Percentiles rank a stretch among this genome's conserved stretches.
Evolutionary conservation across 1,140 invertebrate species (phyloP).

Genomic region (Drosophila kepulauana): DNA sequence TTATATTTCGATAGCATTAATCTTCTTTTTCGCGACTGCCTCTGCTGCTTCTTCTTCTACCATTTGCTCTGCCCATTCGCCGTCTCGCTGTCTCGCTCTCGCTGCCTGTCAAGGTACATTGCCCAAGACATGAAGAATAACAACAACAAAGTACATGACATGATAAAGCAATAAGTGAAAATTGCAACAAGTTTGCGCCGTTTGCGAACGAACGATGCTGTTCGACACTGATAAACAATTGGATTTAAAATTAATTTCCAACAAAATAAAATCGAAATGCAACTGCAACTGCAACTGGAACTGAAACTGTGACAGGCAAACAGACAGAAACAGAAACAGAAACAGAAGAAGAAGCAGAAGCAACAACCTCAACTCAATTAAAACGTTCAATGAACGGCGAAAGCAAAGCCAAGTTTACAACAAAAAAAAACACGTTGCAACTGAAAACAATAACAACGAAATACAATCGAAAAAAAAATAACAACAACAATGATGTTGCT

Average conservation of each 20-base stretch:
- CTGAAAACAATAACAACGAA: conserved; percentile 19
- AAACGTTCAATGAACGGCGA: conserved; percentile 61
- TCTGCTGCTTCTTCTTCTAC: conserved; percentile 4
- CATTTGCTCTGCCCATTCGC: conserved; percentile 2
- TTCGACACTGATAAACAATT: conserved; percentile 68
- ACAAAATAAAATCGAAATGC: conserved; percentile 65
- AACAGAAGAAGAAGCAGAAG: conserved; percentile 13
- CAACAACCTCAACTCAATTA: conserved; percentile 75
- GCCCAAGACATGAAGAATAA: conserved; percentile 37
- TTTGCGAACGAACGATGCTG: conserved; percentile 9
- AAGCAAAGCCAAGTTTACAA: conserved; percentile 28
- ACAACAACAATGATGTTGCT: conserved; percentile 42
- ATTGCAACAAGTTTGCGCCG: conserved; percentile 77
- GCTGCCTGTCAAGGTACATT: conserved; percentile 31
- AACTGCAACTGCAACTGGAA: conserved; percentile 3
- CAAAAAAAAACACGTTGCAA: not conserved
- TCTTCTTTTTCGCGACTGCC: conserved; percentile 18
- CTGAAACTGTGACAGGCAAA: conserved; percentile 9
- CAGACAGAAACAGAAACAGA: conserved; percentile 1
- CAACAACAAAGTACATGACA: conserved; percentile 40
- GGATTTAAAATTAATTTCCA: conserved; percentile 76
- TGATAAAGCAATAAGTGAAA: conserved; percentile 81
- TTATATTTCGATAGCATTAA: conserved; percentile 47
- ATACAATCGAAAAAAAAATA: conserved; percentile 48
- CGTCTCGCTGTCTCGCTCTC: not conserved